Base-by-base conservation (phyloP, 2,888 invertebrate species). In the Pseudococcus jackbeardsleyi region DNA sequence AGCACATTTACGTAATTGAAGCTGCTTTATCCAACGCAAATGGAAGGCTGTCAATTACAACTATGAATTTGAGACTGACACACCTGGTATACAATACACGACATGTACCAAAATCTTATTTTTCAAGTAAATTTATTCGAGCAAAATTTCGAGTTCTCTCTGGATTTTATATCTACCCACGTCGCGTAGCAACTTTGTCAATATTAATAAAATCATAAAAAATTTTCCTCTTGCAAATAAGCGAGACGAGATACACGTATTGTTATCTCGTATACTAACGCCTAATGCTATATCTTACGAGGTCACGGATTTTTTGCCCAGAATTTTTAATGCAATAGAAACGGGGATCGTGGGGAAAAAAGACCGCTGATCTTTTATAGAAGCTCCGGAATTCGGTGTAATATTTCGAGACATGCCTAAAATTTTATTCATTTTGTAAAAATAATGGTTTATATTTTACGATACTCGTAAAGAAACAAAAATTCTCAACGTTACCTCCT, bases 381-480 rank as follows among this genome's bases (percentile, higher is more conserved):
- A 15, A 64, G 68, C 33, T 72, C 11, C 33, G 68, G 68, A 72
- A 72, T 72, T 72, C 33, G 8, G 26, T 26, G 33, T 72, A 33
- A 72, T 72, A 72, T 72, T 72, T 72, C 7, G 68, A 72, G 68
- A 72, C 26, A 12, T 72, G 68, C 15, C 7, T 0, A 33, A 33
- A 26, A 12, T 72, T 72, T 72, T 33, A 72, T 72, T 72, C 68
- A 72, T 72, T 72, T 72, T 33, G 33, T 26, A 9, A 33, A 72
- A 72, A 72, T 72, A 72, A 72, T 72, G 68, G 68, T 22, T 72
- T 26, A 26, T 33, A 72, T 33, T 72, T 72, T 72, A 72, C 11
- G 68, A 72, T 72, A 72, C 33, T 72, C 33, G 33, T 15, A 33
- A 72, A 72, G 33, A 15, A 72, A 72, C 11, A 26, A 72, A 72